Percentiles rank a stretch among this genome's conserved stretches.
These are phyloP conservation scores for Cheumatopsyche charites DNA, from an alignment of 1,140 invertebrate species.

Conservation along the genomic window DNA sequence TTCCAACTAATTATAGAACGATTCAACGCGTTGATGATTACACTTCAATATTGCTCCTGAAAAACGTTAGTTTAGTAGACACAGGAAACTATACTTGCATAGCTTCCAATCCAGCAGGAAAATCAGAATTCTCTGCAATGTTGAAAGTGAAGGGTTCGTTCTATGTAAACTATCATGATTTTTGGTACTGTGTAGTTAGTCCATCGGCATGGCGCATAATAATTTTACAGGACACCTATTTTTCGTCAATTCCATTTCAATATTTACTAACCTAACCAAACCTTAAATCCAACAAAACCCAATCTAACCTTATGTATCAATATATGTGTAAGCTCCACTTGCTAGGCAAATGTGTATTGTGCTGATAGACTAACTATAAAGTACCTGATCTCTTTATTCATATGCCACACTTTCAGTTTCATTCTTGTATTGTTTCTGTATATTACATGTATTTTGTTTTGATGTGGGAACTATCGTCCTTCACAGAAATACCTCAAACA, in stretches of 20 bases:
- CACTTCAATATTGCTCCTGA: conserved; percentile 52
- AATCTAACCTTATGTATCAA: no score
- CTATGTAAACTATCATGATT: conserved; percentile 25
- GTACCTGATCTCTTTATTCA: no score
- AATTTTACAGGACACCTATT: no score
- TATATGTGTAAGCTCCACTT: no score
- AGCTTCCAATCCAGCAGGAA: conserved; percentile 75
- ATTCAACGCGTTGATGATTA: conserved; percentile 52
- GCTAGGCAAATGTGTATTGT: no score
- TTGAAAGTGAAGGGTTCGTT: conserved; percentile 63
- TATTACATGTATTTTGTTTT: no score
- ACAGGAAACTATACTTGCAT: conserved; percentile 80
- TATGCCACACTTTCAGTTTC: not conserved
- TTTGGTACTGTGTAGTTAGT: no score
- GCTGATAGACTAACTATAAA: no score
- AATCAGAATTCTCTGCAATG: conserved; percentile 68
- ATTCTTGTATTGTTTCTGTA: conserved; percentile 37
- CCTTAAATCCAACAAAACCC: no score
- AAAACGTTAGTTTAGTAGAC: conserved; percentile 52
- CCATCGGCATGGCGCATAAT: no score
- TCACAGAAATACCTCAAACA: conserved; percentile 48
- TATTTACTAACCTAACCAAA: no score
- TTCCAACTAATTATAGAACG: conserved; percentile 38
- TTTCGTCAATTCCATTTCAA: no score
- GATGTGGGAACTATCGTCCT: conserved; percentile 36